phyloP scores from a whole-genome alignment of 2,797 vertebrate genomes.

The Clarias pachynema region DNA sequence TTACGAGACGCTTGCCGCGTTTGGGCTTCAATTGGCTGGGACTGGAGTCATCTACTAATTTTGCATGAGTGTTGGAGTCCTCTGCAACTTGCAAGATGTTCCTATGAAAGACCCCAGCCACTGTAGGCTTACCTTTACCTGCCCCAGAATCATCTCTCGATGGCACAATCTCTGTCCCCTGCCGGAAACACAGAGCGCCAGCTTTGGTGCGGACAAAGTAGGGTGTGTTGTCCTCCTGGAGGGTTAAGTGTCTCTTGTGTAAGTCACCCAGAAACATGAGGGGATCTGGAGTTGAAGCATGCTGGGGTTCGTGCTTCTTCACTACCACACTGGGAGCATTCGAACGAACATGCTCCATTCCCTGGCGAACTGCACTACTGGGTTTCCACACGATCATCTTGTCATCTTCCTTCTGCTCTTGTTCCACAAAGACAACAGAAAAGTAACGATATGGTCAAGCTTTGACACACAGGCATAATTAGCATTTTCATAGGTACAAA shows the following conservation, averaged over 20 bases:
- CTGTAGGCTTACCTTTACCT: constrained; percentile 53
- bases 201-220: constrained; percentile 93
- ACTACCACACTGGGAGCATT: constrained; percentile 7
- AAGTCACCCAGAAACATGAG: constrained; percentile 70
- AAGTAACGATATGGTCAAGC: not conserved
- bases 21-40: constrained; percentile 63
- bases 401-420: constrained; percentile 59
- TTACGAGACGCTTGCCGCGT: constrained; percentile 77
- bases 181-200: constrained; percentile 89
- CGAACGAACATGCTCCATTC: constrained; percentile 39
- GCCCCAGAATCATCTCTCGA: constrained; percentile 66
- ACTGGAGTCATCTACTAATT: constrained; percentile 60
- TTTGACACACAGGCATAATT: not conserved
- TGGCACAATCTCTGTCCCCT: constrained; percentile 83
- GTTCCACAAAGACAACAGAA: constrained; percentile 18
- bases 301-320: constrained; percentile 25
- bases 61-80: constrained; percentile 32
- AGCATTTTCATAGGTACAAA: no score
- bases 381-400: constrained; percentile 49
- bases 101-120: constrained; percentile 59
- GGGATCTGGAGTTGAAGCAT: constrained; percentile 44
- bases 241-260: constrained; percentile 77
- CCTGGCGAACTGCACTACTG: constrained; percentile 44
- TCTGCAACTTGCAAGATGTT: constrained; percentile 68
- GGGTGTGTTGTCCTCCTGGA: constrained; percentile 81